Percentiles rank a stretch among this genome's conserved stretches.
These are phyloP conservation scores for Paraplagusia blochii DNA, from an alignment of 2,113 vertebrate species.

Conservation along the genomic window DNA sequence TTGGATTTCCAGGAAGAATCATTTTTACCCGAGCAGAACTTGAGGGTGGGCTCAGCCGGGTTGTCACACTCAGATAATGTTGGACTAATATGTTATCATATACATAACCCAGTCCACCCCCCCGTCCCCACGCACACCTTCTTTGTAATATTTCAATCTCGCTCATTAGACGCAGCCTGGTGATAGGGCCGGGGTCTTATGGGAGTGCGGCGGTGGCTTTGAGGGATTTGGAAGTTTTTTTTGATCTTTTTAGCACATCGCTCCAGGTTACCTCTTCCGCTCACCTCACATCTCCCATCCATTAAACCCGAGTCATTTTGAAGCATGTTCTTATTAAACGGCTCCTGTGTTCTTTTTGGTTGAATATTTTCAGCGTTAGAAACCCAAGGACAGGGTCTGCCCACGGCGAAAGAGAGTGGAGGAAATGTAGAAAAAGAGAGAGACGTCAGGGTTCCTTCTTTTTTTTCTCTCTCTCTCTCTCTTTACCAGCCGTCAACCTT, in stretches of 20 bases:
- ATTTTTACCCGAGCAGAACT: conserved; percentile 19
- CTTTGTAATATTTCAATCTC: conserved; percentile 47
- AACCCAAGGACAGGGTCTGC: conserved; percentile 70
- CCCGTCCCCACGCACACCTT: not conserved
- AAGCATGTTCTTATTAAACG: conserved; percentile 68
- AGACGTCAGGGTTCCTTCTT: conserved; percentile 32
- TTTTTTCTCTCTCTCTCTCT: conserved; percentile 18
- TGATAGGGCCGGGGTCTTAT: conserved; percentile 49
- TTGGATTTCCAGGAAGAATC: conserved; percentile 25
- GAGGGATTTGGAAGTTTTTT: conserved; percentile 54
- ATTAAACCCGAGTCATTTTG: conserved; percentile 61
- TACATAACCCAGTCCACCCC: conserved; percentile 25
- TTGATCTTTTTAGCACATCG: conserved; percentile 62
- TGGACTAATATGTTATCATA: conserved; percentile 56
- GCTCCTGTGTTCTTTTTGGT: conserved; percentile 67
- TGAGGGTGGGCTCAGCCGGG: conserved; percentile 45
- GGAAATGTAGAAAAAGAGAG: conserved; percentile 27
- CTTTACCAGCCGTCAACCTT: conserved; percentile 73
- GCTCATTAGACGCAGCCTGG: conserved; percentile 51
- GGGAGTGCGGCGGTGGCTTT: conserved; percentile 56
- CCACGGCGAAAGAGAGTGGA: conserved; percentile 48
- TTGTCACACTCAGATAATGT: conserved; percentile 48
- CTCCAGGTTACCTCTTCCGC: conserved; percentile 58
- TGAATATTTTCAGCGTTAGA: conserved; percentile 62
- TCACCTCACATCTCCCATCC: conserved; percentile 64